Conservation (phyloP, 2,888 invertebrate genomes). For the Leptarthrus brevirostris region DNA sequence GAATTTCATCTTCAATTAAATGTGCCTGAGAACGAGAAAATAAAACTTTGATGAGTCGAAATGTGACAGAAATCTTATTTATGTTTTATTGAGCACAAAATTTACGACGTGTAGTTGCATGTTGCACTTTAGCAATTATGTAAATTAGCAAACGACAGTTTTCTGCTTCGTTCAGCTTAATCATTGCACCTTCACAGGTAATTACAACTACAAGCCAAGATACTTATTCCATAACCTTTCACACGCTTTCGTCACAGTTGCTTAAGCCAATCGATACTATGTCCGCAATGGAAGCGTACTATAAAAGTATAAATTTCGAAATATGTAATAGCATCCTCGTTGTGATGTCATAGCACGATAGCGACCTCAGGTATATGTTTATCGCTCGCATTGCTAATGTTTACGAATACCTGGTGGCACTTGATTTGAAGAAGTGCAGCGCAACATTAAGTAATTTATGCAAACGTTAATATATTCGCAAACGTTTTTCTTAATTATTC, state of each 20-base stretch:
- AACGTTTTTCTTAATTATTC: too few species aligned
- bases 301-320: slow-evolving; percentile 9
- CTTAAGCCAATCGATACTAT: too few species aligned
- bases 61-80: slow-evolving; percentile 20
- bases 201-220: not conserved
- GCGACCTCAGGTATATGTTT: not conserved
- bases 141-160: slow-evolving; percentile 23
- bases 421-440: too few species aligned
- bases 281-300: not conserved
- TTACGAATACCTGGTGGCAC: not conserved
- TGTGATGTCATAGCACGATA: slow-evolving; percentile 15
- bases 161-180: not conserved
- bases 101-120: not conserved
- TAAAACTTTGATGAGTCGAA: slow-evolving; percentile 5
- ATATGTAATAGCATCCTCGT: slow-evolving; percentile 12
- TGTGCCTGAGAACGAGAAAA: not conserved
- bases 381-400: not conserved
- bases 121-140: not conserved
- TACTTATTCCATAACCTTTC: slow-evolving; percentile 1
- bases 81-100: not conserved
- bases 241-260: too few species aligned
- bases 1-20: too few species aligned
- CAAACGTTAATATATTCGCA: too few species aligned
- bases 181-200: too few species aligned
- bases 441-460: too few species aligned